These are phyloP conservation scores for Philypnodon macrostomus DNA, from an alignment of 2,797 vertebrate genomes.

Conservation along the genomic window DNA sequence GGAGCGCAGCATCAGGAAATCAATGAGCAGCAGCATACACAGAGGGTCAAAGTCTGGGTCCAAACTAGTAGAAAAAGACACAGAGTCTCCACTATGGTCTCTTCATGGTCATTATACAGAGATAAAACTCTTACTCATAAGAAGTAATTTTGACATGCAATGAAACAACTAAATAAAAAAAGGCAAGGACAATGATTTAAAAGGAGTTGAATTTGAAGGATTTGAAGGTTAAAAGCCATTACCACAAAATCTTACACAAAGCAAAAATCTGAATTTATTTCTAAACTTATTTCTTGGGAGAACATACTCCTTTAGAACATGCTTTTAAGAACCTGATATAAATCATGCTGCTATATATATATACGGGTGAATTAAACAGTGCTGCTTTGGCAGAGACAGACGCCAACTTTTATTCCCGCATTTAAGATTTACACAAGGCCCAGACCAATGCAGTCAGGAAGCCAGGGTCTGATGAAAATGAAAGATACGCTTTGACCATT, in stretches of 20 bases:
- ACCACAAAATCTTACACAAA: background rate
- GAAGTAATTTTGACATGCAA: too few species aligned
- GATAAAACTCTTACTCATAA: too few species aligned
- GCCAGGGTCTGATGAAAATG: constrained; percentile 31
- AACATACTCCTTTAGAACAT: background rate
- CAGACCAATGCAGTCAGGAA: constrained; percentile 34
- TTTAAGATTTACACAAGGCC: constrained; percentile 22
- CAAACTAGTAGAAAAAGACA: constrained; percentile 72
- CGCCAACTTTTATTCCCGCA: constrained; percentile 28
- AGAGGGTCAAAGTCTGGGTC: constrained; percentile 93
- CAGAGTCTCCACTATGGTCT: too few species aligned
- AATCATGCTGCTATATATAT: constrained; percentile 4
- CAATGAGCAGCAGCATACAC: constrained; percentile 90
- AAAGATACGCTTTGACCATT: constrained; percentile 21
- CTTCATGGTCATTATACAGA: too few species aligned
- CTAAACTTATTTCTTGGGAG: too few species aligned
- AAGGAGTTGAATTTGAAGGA: too few species aligned
- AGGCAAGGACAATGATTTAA: too few species aligned
- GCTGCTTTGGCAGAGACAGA: constrained; percentile 3
- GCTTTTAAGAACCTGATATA: constrained; percentile 4
- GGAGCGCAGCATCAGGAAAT: constrained; percentile 88
- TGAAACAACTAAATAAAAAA: too few species aligned
- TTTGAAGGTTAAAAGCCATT: background rate
- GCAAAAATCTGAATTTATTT: too few species aligned
- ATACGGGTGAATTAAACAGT: constrained; percentile 17